phyloP scores from a whole-genome alignment of 2,888 invertebrate genomes.

The Drosophila neonasuta region DNA sequence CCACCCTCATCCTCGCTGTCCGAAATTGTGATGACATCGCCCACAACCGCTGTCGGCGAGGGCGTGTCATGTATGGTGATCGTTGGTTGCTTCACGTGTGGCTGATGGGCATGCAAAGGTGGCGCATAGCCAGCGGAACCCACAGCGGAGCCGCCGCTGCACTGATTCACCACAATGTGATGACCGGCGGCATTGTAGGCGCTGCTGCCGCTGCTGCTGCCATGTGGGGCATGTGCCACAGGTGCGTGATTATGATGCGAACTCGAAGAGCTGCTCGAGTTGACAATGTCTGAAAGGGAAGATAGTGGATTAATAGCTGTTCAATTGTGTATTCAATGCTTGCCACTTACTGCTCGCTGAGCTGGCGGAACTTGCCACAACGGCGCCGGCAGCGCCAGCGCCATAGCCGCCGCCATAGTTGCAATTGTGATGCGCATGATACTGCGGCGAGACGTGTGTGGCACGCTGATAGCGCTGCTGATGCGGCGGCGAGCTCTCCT shows the following conservation, averaged over 20 bases:
- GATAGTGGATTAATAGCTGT: background rate
- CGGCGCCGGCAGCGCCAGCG: constrained; percentile 51
- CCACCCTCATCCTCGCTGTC: constrained; percentile 95
- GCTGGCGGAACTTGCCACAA: constrained; percentile 52
- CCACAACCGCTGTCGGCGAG: constrained; percentile 92
- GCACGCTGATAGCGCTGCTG: constrained; percentile 82
- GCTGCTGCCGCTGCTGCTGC: constrained; percentile 66
- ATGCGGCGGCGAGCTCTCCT: constrained; percentile 95
- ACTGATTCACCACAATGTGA: constrained; percentile 73
- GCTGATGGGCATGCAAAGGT: constrained; percentile 65
- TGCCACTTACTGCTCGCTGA: constrained; percentile 74
- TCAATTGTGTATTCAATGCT: fast-evolving
- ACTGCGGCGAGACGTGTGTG: constrained; percentile 82
- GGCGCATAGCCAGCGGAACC: constrained; percentile 23
- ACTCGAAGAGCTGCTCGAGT: constrained; percentile 63
- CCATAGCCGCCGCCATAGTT: constrained; percentile 73
- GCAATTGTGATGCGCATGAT: constrained; percentile 82
- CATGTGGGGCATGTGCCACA: constrained; percentile 72
- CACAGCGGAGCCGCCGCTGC: constrained; percentile 40
- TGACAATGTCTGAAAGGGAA: constrained; percentile 67
- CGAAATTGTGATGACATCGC: constrained; percentile 90
- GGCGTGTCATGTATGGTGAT: constrained; percentile 98
- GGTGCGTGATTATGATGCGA: constrained; percentile 76
- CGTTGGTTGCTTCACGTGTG: constrained; percentile 85
- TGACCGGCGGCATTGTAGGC: constrained; percentile 64